A percentile compares a stretch with the other conserved stretches of the same genome.
Evolutionary conservation across 2,113 vertebrate species (phyloP).

Genomic region (Phainopepla nitens): DNA sequence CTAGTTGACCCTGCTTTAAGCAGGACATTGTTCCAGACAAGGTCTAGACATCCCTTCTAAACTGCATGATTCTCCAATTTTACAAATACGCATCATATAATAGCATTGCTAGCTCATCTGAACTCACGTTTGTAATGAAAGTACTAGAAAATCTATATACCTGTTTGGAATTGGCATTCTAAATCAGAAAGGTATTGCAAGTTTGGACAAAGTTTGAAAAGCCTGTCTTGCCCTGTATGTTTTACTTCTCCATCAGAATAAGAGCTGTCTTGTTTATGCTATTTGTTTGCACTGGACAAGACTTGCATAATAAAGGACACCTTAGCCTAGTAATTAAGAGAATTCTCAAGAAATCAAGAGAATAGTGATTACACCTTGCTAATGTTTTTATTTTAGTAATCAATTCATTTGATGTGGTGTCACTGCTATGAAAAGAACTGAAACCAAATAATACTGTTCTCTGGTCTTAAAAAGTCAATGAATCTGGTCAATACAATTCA

Average conservation of each 20-base stretch:
- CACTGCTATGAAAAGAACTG: neutral
- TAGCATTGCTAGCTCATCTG: neutral
- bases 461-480: neutral
- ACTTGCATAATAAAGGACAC: neutral
- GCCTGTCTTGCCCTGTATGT: neutral
- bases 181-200: neutral
- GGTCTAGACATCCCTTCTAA: neutral
- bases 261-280: neutral
- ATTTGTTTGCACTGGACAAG: neutral
- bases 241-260: neutral
- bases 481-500: neutral
- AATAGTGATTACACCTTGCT: neutral
- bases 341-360: neutral
- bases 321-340: neutral
- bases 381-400: neutral
- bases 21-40: neutral
- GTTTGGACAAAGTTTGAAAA: neutral
- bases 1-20: neutral
- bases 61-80: neutral
- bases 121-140: neutral
- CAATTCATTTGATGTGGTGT: neutral
- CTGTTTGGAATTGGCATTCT: neutral
- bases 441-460: neutral
- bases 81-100: neutral
- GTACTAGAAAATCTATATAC: neutral